Percentiles rank a stretch among this genome's conserved stretches.
Conservation (phyloP, 2,797 vertebrate genomes). For the Falco cherrug region DNA sequence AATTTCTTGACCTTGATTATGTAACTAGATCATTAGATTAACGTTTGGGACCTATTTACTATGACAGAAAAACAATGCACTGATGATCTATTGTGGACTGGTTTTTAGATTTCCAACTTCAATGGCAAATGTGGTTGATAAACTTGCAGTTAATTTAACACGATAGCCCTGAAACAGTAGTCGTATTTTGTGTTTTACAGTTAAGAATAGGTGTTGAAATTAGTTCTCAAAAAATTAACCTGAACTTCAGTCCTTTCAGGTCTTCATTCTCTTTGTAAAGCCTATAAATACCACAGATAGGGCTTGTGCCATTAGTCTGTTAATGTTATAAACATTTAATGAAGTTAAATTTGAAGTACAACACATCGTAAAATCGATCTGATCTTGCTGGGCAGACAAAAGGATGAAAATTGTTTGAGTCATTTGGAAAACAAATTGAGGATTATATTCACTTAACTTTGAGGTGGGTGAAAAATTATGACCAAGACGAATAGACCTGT, state of each 20-base stretch:
- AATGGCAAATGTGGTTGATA: not conserved
- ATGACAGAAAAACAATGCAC: constrained; percentile 20
- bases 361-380: constrained; percentile 54
- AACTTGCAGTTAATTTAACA: not conserved
- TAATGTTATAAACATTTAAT: constrained; percentile 65
- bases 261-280: constrained; percentile 7
- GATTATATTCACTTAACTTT: constrained; percentile 52
- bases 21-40: not conserved
- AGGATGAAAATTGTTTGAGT: constrained; percentile 46
- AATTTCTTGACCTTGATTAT: not conserved
- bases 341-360: constrained; percentile 63
- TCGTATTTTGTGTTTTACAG: not conserved
- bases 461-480: constrained; percentile 10
- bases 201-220: constrained; percentile 9
- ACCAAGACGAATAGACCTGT: not conserved
- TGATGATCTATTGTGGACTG: not conserved
- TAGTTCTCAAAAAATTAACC: not conserved
- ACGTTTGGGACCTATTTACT: not conserved
- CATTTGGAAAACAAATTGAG: constrained; percentile 54
- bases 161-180: not conserved
- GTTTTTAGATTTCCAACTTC: not conserved
- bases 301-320: constrained; percentile 40
- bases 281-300: constrained; percentile 29
- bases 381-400: constrained; percentile 41
- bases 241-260: not conserved